Conservation (phyloP, 2,797 vertebrate species). For the Chaunax sp. region DNA sequence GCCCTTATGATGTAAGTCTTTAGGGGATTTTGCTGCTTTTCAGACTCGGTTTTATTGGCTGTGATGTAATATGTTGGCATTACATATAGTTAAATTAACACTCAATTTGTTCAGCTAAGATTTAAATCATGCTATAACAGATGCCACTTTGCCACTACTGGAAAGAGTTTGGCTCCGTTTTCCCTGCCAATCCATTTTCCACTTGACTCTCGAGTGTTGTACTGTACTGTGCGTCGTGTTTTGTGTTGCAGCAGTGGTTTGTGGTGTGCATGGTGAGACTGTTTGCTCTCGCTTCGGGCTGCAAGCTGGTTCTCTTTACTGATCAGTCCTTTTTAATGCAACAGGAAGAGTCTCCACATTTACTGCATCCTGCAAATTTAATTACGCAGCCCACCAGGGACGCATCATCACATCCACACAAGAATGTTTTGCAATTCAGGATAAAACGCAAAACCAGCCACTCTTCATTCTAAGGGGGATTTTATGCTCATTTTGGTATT, state of each 20-base stretch:
- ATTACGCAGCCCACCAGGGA: constrained; percentile 39
- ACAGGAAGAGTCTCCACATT: constrained; percentile 34
- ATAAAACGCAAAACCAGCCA: constrained; percentile 15
- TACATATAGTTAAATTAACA: constrained; percentile 38
- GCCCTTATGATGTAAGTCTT: background rate
- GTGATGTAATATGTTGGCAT: constrained; percentile 39
- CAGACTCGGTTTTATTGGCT: constrained; percentile 38
- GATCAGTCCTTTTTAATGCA: constrained; percentile 22
- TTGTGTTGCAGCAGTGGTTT: constrained; percentile 12
- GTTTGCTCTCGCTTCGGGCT: constrained; percentile 2
- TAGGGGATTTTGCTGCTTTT: constrained; percentile 27
- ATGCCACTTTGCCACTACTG: constrained; percentile 33
- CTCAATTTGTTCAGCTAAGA: constrained; percentile 38
- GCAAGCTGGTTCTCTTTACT: constrained; percentile 8
- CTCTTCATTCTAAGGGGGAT: constrained; percentile 14
- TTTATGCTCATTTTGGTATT: constrained; percentile 19
- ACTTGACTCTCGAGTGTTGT: constrained; percentile 11
- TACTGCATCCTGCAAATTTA: constrained; percentile 35
- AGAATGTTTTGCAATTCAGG: constrained; percentile 11
- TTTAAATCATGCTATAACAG: constrained; percentile 17
- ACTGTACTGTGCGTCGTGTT: background rate
- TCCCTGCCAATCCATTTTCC: constrained; percentile 9
- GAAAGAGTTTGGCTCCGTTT: constrained; percentile 17
- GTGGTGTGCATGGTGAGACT: constrained; percentile 14
- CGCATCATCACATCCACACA: background rate